Conservation (phyloP, 2,888 invertebrate species). For the Pheosia gnoma region DNA sequence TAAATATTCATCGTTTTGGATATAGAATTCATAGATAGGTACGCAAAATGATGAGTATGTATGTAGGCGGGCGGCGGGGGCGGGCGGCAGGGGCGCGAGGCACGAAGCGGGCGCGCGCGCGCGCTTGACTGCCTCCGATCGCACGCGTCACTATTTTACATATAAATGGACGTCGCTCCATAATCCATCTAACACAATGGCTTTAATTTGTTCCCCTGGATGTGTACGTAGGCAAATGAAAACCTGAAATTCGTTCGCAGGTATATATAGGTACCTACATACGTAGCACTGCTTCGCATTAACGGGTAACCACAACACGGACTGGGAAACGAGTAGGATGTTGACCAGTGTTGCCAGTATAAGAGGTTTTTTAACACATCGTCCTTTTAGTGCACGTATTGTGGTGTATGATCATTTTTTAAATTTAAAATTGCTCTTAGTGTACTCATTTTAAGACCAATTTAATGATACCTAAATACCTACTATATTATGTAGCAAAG, state of each 20-base stretch:
- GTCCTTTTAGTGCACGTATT: too few relatives aligned
- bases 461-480: too few relatives aligned
- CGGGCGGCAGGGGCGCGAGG: slow-evolving; percentile 41
- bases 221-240: slow-evolving; percentile 69
- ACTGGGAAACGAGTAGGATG: slow-evolving; percentile 30
- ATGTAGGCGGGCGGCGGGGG: slow-evolving; percentile 33
- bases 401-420: too few relatives aligned
- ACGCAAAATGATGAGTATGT: slow-evolving; percentile 52
- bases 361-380: not conserved
- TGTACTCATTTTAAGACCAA: too few relatives aligned
- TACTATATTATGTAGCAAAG: too few relatives aligned
- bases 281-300: slow-evolving; percentile 23
- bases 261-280: slow-evolving; percentile 16
- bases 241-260: slow-evolving; percentile 59
- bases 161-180: slow-evolving; percentile 80
- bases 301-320: slow-evolving; percentile 34
- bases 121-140: slow-evolving; percentile 66
- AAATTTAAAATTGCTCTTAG: too few relatives aligned
- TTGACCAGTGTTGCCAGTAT: slow-evolving; percentile 12
- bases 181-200: slow-evolving; percentile 81
- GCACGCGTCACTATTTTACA: slow-evolving; percentile 80
- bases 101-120: slow-evolving; percentile 51
- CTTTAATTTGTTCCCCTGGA: slow-evolving; percentile 73
- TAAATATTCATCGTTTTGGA: slow-evolving; percentile 4
- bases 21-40: slow-evolving; percentile 44